Percentiles rank a stretch among this genome's conserved stretches.
phyloP scores from a whole-genome alignment of 2,113 vertebrate genomes.

The Eudyptes chrysolophus region DNA sequence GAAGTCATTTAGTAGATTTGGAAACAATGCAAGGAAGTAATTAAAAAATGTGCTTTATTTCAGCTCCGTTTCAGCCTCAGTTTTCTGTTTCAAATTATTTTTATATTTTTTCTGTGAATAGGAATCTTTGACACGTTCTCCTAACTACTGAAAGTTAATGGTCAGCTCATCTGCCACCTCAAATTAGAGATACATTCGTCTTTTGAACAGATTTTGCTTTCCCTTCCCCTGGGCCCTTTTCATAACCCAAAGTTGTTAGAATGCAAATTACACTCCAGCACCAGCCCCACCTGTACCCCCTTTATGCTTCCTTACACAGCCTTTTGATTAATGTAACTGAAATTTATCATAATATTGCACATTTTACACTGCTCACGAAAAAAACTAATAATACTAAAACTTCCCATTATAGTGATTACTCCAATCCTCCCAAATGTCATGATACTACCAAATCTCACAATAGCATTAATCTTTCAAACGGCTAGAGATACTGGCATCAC shows the following conservation, averaged over 20 bases:
- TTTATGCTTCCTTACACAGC: neutral
- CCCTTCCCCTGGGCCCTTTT: neutral
- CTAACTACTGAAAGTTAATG: neutral
- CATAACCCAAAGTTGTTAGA: neutral
- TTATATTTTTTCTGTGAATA: neutral
- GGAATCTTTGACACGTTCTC: neutral
- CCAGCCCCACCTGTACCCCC: neutral
- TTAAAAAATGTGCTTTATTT: neutral
- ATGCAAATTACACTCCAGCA: neutral
- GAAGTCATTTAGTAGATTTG: neutral
- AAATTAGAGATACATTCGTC: neutral
- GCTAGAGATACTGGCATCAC: neutral
- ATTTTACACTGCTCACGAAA: neutral
- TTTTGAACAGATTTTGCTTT: neutral
- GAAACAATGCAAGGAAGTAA: neutral
- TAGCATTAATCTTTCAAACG: neutral
- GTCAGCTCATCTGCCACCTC: neutral
- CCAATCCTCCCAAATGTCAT: neutral
- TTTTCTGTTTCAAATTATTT: neutral
- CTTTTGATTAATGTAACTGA: neutral
- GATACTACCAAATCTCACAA: neutral
- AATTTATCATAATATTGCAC: neutral
- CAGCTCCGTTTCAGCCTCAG: neutral
- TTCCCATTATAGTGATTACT: neutral
- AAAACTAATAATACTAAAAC: neutral